Conservation (phyloP, 2,797 vertebrate species). For the Pseudochaenichthys georgianus region DNA sequence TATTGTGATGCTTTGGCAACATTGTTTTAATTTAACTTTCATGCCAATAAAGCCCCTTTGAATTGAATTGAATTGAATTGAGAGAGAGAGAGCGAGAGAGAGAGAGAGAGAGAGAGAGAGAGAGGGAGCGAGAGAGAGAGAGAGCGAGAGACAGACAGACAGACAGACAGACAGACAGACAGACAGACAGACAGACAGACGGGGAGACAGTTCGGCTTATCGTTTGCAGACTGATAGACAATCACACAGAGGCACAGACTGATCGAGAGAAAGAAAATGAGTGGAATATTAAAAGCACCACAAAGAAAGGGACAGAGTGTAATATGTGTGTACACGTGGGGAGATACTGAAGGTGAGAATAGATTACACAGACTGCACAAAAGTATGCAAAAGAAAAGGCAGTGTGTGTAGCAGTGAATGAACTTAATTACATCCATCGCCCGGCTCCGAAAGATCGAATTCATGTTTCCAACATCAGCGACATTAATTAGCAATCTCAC, state of each 20-base stretch:
- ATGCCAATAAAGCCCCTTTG: no score
- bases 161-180: conserved; percentile 2
- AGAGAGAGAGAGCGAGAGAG: no score
- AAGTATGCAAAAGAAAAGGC: conserved; percentile 30
- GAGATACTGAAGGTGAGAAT: conserved; percentile 13
- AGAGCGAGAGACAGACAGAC: no score
- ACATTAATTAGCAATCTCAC: conserved; percentile 81
- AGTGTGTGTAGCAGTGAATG: conserved; percentile 37
- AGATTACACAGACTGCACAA: conserved; percentile 32
- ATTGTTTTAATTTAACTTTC: no score
- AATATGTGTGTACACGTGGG: conserved; percentile 14
- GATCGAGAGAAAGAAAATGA: conserved; percentile 37
- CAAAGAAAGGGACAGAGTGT: conserved; percentile 22
- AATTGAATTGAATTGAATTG: no score
- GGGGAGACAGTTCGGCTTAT: conserved; percentile 34
- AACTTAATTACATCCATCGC: conserved; percentile 71
- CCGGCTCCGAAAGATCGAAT: conserved; percentile 69
- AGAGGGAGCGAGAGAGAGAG: no score
- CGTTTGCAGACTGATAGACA: conserved; percentile 14
- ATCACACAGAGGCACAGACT: conserved; percentile 25
- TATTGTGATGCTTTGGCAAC: no score
- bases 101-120: no score
- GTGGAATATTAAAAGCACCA: conserved; percentile 47
- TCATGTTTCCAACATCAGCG: conserved; percentile 73
- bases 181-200: conserved; percentile 5